Percentiles rank a stretch among this genome's conserved stretches.
Evolutionary conservation across 2,797 vertebrate genomes (phyloP).

Genomic region (Ctenopoma multispine): DNA sequence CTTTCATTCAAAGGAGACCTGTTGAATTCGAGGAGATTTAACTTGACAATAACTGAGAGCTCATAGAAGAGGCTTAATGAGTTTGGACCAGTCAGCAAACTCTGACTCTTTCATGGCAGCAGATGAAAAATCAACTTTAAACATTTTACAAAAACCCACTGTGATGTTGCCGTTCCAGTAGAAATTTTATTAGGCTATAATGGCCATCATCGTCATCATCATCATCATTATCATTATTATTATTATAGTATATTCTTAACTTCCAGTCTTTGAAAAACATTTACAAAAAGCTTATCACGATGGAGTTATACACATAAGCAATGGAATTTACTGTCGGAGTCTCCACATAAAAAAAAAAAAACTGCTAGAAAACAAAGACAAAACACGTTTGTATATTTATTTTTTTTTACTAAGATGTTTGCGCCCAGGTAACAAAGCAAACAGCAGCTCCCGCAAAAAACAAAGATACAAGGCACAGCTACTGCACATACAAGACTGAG

Average conservation of each 20-base stretch:
- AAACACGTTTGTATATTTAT: slow-evolving; percentile 83
- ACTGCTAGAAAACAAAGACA: slow-evolving; percentile 80
- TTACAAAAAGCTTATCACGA: slow-evolving; percentile 90
- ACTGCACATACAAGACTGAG: slow-evolving; percentile 88
- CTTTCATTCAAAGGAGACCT: slow-evolving; percentile 72
- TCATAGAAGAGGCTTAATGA: background rate
- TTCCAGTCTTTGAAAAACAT: slow-evolving; percentile 94
- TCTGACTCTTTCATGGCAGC: background rate
- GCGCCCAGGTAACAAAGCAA: slow-evolving; percentile 87
- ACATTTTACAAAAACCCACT: slow-evolving; percentile 46
- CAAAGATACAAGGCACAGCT: slow-evolving; percentile 91
- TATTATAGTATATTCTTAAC: slow-evolving; percentile 85
- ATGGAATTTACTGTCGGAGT: slow-evolving; percentile 84
- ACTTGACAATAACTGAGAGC: slow-evolving; percentile 3
- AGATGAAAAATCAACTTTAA: background rate
- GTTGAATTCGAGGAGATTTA: slow-evolving; percentile 70
- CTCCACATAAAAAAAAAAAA: slow-evolving; percentile 79
- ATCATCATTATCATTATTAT: slow-evolving; percentile 45
- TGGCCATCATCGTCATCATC: slow-evolving; percentile 66
- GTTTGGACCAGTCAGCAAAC: slow-evolving; percentile 13
- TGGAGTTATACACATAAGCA: slow-evolving; percentile 90
- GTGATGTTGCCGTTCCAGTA: slow-evolving; percentile 88
- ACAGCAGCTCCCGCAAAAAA: slow-evolving; percentile 89
- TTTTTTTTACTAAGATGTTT: slow-evolving; percentile 68
- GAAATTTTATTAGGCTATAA: slow-evolving; percentile 91